Evolutionary conservation across 2,113 vertebrate species (phyloP), one percentile per base, ranked within the genome.

Genomic region (Sigmodon hispidus): DNA sequence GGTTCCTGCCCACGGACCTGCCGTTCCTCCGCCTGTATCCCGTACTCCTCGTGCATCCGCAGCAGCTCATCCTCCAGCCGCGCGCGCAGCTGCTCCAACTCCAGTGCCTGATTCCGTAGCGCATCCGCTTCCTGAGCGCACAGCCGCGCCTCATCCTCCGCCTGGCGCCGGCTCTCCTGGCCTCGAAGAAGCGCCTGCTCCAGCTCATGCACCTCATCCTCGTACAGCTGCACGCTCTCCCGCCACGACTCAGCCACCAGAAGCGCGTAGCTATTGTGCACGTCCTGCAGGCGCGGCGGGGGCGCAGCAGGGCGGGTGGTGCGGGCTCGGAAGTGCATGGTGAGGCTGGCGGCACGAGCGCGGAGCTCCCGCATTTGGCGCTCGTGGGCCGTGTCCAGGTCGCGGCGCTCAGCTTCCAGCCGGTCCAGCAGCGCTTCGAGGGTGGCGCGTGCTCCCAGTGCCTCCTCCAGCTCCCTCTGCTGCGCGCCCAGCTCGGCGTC

Each of bases 191-290:
- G 98, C 4, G 98, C 97, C 87, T 98, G 98, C 96, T 99, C 99
- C 98, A 99, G 98, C 87, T 98, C 98, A 13, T 98, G 98, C 93
- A 99, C 98, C 94, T 99, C 98, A 93, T 97, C 97, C 94, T 99
- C 99, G 98, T 99, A 99, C 97, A 99, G 98, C 57, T 98, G 98
- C 63, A 99, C 98, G 0, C 98, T 99, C 72, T 99, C 98, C 17
- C 95, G 98, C 98, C 99, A 99, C 83, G 98, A 98, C 70, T 99
- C 99, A 76, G 98, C 98, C 76, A 99, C 96, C 91, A 98, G 98
- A n/a, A 98, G 97, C 61, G 99, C 98, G 87, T 98, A 99, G 90
- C 98, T 96, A 77, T 99, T 98, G 52, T 99, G 98, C 91, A 99
- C 97, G 92, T 99, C 99, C 87, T 98, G 98, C 96, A 79, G 97